Base-by-base conservation (phyloP, 2,888 invertebrate genomes). In the Cosmia trapezina region DNA sequence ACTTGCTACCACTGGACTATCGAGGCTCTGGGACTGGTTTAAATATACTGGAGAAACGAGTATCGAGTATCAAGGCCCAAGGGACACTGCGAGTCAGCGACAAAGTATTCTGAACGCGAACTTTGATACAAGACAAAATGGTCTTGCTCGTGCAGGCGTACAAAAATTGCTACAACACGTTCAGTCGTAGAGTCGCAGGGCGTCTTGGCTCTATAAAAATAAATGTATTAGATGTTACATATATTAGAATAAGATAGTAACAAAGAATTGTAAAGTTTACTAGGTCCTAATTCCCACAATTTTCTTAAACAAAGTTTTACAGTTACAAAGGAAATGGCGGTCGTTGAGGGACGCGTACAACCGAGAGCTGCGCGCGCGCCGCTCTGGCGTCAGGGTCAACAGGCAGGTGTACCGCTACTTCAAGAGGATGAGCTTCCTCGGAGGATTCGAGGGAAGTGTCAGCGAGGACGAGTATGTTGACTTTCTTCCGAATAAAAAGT, bases 251-350 rank as follows among this genome's bases (percentile, higher is more conserved):
- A 19, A 43, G 1, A 37, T 14, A 19, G 12, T 37, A 17, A 51
- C 8, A 12, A 19, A 43, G 19, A 49, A 45, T 28, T 60, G 12
- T 43, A 6, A 41, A 57, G 4, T 22, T 43, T n/a, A 2, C 22
- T 43, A 28, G 19, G 1, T 43, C 12, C 22, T 68, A 62, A 78
- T 56, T 60, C 14, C 53, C 22, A 43, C 69, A 33, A 71, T 60
- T 78, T 43, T 72, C 59, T 80, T 81, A 43, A 74, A 71, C 78
- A 8, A 87, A 96, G 96, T 96, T 3, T 87, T 96, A 45, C 93
- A 95, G 78, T 81, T 96, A 53, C 96, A 96, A 84, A 92, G 92
- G 73, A 95, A 95, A 88, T 96, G 96, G 96, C 92, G 96, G 51
- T 96, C 96, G 0, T 87, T 95, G 2, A 91, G 95, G 7, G 96